phyloP scores from a whole-genome alignment of 1,140 invertebrate genomes.

The Drosophila serrata region DNA sequence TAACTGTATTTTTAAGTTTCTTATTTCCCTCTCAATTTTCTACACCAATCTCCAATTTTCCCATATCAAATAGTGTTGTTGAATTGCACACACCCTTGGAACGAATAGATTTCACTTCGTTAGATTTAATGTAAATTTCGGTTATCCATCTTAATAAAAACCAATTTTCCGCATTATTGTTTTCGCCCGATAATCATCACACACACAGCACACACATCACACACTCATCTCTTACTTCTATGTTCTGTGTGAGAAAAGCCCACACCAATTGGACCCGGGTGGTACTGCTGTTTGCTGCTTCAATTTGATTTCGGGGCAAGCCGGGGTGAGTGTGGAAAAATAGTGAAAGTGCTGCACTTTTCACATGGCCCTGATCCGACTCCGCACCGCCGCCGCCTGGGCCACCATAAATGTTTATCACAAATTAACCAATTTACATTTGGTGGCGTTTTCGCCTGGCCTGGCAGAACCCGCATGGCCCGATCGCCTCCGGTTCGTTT shows the following conservation, averaged over 20 bases:
- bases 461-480: constrained; percentile 62
- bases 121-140: constrained; percentile 41
- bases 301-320: constrained; percentile 48
- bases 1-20: neutral
- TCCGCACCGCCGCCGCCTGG: constrained; percentile 15
- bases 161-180: constrained; percentile 51
- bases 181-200: constrained; percentile 36
- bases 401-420: constrained; percentile 77
- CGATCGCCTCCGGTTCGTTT: constrained; percentile 22
- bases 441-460: constrained; percentile 50
- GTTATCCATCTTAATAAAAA: constrained; percentile 56
- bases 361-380: constrained; percentile 62
- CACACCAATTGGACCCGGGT: constrained; percentile 16
- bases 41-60: neutral
- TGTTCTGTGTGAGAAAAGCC: constrained; percentile 25
- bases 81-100: constrained; percentile 6
- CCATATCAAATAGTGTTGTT: neutral
- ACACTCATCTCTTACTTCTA: constrained; percentile 6
- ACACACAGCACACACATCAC: neutral
- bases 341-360: constrained; percentile 76
- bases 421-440: constrained; percentile 79
- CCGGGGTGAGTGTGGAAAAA: constrained; percentile 8
- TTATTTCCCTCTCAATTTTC: neutral
- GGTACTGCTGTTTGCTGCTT: constrained; percentile 3
- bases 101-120: constrained; percentile 15